Base-by-base conservation (phyloP, 1,140 invertebrate genomes). In the Sarcophaga peregrina region DNA sequence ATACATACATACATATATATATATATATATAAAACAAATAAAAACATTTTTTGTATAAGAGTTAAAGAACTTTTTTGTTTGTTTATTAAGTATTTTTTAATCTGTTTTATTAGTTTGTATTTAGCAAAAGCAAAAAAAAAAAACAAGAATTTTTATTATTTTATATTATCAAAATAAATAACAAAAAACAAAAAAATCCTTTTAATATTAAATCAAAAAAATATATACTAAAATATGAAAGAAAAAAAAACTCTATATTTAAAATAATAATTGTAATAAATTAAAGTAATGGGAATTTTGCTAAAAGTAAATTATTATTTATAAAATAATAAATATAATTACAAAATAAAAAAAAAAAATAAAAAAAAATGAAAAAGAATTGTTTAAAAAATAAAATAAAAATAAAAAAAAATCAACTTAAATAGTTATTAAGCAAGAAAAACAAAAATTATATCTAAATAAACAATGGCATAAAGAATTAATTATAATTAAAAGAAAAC, bases 181-280 rank as follows among this genome's bases (percentile, higher is more conserved):
- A 37, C 13, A 58, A 54, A 25, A 48, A 15, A 58, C 76, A 52
- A 13, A 50, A 13, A 50, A 20, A 80, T 48, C 4, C 25, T 48
- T 17, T 48, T 52, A 5, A 37, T 68, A 46, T 72, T 81, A 81
- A 81, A 81, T 62, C 80, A 81, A 81, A 78, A 78, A 78, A 52
- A 76, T 52, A 83, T 74, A 78, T 54, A 82, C 76, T 52, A 37
- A 82, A 75, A 82, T 54, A 76, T 58, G 50, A 68, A 83, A 83
- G 9, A 83, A 68, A 73, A 37, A 62, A 68, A 80, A 78, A 73
- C 50, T 20, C 10, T 72, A 83, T 83, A 83, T 47, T 81, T 48
- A 81, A 81, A 73, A 83, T 83, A 83, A 76, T 83, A 80, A 83
- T 68, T 68, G 47, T 80, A 76, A 76, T 48, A 76, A 80, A 37